Evolutionary conservation across 2,888 invertebrate genomes (phyloP), one percentile per base, ranked within the genome.

Genomic region (Cryptus armator): DNA sequence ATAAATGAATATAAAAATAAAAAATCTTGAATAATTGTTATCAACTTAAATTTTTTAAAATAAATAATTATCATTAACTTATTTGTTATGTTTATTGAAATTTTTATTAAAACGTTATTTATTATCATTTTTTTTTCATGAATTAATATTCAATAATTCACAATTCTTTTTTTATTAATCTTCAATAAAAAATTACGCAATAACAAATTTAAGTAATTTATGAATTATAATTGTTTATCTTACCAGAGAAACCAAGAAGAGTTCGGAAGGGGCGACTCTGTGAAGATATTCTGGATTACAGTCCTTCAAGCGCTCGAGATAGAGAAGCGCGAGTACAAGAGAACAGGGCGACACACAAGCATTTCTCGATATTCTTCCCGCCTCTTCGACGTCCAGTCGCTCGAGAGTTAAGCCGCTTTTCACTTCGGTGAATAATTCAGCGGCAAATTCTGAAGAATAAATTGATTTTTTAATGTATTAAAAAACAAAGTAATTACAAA

Each of bases 321-420:
- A 99, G 64, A 99, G 95, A 91, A 99, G 95, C 43, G 99, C 99
- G 90, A 99, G 95, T 89, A 99, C 97, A 77, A 99, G 95, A 14
- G 99, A 98, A 93, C 98, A 98, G 0, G 99, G 99, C 9, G 98
- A 98, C 87, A 98, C 97, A 93, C 97, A 97, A 6, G 98, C 97
- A 90, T 96, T 96, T 91, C 97, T 95, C 79, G 96, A 96, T 86
- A 98, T 96, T 91, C 95, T 95, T 67, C 97, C 97, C 86, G 97
- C 97, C 89, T 96, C 96, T 90, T 97, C 96, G 86, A 96, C 95
- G 92, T 96, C 96, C 90, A 98, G 94, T 82, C 97, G 95, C 91
- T 97, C 97, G 91, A 98, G 94, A 0, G 97, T 97, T 89, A 96
- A 96, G 32, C 97, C 97, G 90, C 95, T 96, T 93, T 96, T 97